A percentile compares a stretch with the other conserved stretches of the same genome.
phyloP scores from a whole-genome alignment of 2,888 invertebrate species.

The Cryptus armator region DNA sequence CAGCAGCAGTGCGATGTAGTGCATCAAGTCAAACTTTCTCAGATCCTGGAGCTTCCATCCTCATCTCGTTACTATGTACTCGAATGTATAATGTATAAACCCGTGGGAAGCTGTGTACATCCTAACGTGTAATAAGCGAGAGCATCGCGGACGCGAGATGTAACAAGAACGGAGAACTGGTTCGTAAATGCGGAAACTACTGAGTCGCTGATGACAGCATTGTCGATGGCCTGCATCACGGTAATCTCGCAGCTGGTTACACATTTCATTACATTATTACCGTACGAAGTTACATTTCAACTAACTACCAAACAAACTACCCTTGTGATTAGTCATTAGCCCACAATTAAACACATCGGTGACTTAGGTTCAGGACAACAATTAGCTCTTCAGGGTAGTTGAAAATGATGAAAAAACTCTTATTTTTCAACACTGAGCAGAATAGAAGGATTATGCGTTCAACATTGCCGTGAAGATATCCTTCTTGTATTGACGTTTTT shows the following conservation, averaged over 20 bases:
- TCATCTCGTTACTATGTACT: conserved; percentile 57
- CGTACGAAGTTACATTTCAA: too few species aligned
- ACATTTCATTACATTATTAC: too few species aligned
- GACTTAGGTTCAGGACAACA: too few species aligned
- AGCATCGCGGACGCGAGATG: conserved; percentile 37
- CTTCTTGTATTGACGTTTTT: too few species aligned
- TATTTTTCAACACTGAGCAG: too few species aligned
- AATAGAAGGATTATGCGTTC: too few species aligned
- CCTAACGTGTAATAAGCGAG: conserved; percentile 52
- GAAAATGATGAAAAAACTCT: too few species aligned
- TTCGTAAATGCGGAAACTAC: neutral
- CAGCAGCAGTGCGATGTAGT: conserved; percentile 8
- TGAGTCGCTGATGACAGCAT: neutral
- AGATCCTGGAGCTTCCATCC: conserved; percentile 45
- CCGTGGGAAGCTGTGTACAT: conserved; percentile 31
- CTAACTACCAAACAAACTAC: too few species aligned
- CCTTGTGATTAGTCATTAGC: too few species aligned
- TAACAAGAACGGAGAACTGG: conserved; percentile 16
- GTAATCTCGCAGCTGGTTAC: conserved; percentile 17
- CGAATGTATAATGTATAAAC: conserved; percentile 59
- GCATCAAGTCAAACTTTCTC: conserved; percentile 53
- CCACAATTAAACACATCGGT: too few species aligned
- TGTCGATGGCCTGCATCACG: neutral
- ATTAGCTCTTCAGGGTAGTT: too few species aligned
- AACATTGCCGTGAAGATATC: too few species aligned